Percentiles rank a stretch among this genome's conserved stretches.
phyloP scores from a whole-genome alignment of 2,113 vertebrate species.

The Amazona guildingii region DNA sequence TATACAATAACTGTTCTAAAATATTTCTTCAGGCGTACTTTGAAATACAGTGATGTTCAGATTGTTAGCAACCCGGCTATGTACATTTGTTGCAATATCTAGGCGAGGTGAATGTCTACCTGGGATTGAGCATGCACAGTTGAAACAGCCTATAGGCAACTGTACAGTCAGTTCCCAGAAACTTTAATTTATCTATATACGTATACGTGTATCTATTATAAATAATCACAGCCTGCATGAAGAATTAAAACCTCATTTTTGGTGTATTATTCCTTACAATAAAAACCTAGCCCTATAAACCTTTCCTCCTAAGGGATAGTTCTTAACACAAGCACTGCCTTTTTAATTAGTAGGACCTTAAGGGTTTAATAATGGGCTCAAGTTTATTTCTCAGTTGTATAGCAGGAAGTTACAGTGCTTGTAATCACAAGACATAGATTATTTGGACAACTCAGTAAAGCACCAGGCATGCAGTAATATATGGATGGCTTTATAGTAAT shows the following conservation, averaged over 20 bases:
- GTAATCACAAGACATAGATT: background rate
- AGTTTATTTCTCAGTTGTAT: slow-evolving; percentile 3
- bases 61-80: background rate
- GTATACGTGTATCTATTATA: background rate
- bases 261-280: background rate
- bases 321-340: background rate
- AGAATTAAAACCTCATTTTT: background rate
- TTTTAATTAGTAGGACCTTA: slow-evolving; percentile 1
- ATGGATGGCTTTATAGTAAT: background rate
- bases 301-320: background rate
- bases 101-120: background rate
- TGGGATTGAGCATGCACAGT: background rate
- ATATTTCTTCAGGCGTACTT: background rate
- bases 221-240: background rate
- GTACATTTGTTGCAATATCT: background rate
- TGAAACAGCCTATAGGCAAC: background rate
- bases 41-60: background rate
- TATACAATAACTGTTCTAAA: background rate
- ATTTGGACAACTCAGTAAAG: background rate
- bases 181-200: background rate
- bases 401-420: background rate
- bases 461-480: background rate
- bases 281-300: background rate
- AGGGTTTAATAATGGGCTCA: background rate
- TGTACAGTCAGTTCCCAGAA: background rate